phyloP scores from a whole-genome alignment of 30 jellyfish, hydroid and myxozoan genomes.

The Mastigias papua region DNA sequence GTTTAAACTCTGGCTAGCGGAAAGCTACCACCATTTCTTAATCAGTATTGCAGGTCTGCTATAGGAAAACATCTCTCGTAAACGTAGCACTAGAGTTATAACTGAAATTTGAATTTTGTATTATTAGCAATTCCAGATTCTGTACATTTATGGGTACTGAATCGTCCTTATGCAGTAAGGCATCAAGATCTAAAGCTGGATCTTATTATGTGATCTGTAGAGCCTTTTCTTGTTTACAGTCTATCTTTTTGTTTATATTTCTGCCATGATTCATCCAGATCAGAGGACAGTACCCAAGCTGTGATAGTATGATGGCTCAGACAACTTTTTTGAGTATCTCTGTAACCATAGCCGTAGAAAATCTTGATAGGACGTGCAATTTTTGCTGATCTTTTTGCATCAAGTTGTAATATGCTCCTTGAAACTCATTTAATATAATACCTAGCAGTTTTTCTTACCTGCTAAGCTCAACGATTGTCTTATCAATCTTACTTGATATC shows the following conservation, averaged over 20 bases:
- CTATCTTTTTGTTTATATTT: background rate
- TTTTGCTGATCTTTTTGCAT: background rate
- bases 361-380: background rate
- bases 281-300: background rate
- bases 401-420: background rate
- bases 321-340: background rate
- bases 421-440: background rate
- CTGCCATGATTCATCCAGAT: slow-evolving; percentile 1
- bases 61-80: too few relatives aligned
- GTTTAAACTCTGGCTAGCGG: too few relatives aligned
- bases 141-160: too few relatives aligned
- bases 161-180: too few relatives aligned
- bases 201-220: background rate
- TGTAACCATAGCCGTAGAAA: background rate
- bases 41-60: too few relatives aligned
- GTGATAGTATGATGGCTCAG: background rate
- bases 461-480: background rate
- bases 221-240: background rate
- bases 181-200: background rate
- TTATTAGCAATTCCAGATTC: too few relatives aligned
- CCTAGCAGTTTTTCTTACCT: background rate
- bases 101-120: too few relatives aligned
- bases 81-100: too few relatives aligned
- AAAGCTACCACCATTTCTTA: too few relatives aligned
- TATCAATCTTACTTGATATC: background rate